Base-by-base conservation (phyloP, 2,797 vertebrate genomes). In the Danionella dracula region DNA sequence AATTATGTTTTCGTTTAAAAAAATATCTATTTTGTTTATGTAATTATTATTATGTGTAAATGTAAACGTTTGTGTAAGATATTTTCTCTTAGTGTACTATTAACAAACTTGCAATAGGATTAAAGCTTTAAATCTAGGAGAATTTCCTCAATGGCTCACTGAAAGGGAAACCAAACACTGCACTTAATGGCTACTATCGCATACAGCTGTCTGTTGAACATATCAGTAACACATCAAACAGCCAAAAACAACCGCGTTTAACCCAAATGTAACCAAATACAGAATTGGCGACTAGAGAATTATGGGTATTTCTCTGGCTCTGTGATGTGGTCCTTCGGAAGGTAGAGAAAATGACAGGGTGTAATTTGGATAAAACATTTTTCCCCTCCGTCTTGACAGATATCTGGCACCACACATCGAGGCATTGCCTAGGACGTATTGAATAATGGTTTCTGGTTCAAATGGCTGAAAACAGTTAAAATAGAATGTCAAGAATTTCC, bases 321-420 rank as follows among this genome's bases (percentile, higher is more conserved):
- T 84, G 77, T 82, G 74, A 77, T 87, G 86, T 81, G 86, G 88
- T 80, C 76, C 78, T 74, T 78, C 56, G 70, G 84, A 89, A 88
- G 85, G 87, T 88, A 86, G 84, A 66, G 83, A 78, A 83, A 89
- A 88, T 88, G 85, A 87, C 71, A 90, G 84, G 80, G 76, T 83
- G 70, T 72, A 71, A 78, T 69, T 71, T 72, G 82, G 69, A 68
- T 78, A 77, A 71, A 76, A 73, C 72, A 79, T 78, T 78, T 83
- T 82, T 85, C 79, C 78, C 62, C 70, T 70, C 63, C 54, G 81
- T 81, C 83, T 54, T 84, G 87, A 88, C 87, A 85, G 78, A 79
- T 81, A 85, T 74, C 83, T 89, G 86, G 85, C 86, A 64, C 41
- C 1, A 7, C 8, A 40, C 55, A 76, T 45, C 41, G 58, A 58